A percentile compares a stretch with the other conserved stretches of the same genome.
Conservation (phyloP, 2,113 vertebrate genomes). For the Sus scrofa region T2T-Sscrofa CM000813.6:133601501-133602000, state of each 20-base stretch:
- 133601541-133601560: background rate
- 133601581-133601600: background rate
- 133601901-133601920: background rate
- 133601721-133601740: background rate
- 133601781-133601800: background rate
- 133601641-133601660: slow-evolving; percentile 10
- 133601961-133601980: slow-evolving; percentile 1
- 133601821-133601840: background rate
- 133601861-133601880: background rate
- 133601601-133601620: background rate
- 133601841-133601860: background rate
- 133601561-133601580: background rate
- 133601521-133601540: slow-evolving; percentile 8
- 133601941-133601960: background rate
- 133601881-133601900: background rate
- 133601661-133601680: background rate
- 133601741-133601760: background rate
- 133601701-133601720: background rate
- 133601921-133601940: background rate
- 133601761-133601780: background rate
- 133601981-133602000: background rate
- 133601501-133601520: slow-evolving; percentile 20
- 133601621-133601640: background rate
- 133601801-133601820: background rate
- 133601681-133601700: background rate